phyloP scores from a whole-genome alignment of 2,113 vertebrate genomes.

The Uria aalge region DNA sequence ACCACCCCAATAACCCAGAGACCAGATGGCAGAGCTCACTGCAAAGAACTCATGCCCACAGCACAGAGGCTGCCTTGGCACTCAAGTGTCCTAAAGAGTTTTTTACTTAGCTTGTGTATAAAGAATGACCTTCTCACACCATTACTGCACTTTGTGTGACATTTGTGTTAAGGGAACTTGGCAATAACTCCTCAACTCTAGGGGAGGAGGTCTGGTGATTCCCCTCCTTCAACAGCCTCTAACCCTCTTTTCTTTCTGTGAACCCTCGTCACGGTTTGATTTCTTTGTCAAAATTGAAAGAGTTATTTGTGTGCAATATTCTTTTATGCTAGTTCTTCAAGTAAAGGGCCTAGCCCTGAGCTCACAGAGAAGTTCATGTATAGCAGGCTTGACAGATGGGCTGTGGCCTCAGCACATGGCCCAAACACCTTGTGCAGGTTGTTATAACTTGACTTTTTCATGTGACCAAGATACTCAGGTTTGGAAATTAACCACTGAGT shows the following conservation, averaged over 20 bases:
- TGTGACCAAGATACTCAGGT: not conserved
- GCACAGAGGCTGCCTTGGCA: not conserved
- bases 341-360: not conserved
- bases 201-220: not conserved
- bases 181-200: not conserved
- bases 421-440: not conserved
- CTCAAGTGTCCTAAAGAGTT: not conserved
- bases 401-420: not conserved
- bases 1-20: not conserved
- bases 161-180: not conserved
- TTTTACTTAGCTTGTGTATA: not conserved
- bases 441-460: not conserved
- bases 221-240: not conserved
- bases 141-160: not conserved
- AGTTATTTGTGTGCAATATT: not conserved
- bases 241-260: not conserved
- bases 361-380: accelerated
- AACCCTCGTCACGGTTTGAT: not conserved
- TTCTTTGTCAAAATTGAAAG: not conserved
- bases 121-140: not conserved
- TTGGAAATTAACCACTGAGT: not conserved
- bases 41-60: not conserved
- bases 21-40: not conserved
- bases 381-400: not conserved
- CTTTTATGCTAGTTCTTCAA: not conserved